Evolutionary conservation across 2,888 invertebrate genomes (phyloP).

Genomic region (Yponomeuta evonymella): DNA sequence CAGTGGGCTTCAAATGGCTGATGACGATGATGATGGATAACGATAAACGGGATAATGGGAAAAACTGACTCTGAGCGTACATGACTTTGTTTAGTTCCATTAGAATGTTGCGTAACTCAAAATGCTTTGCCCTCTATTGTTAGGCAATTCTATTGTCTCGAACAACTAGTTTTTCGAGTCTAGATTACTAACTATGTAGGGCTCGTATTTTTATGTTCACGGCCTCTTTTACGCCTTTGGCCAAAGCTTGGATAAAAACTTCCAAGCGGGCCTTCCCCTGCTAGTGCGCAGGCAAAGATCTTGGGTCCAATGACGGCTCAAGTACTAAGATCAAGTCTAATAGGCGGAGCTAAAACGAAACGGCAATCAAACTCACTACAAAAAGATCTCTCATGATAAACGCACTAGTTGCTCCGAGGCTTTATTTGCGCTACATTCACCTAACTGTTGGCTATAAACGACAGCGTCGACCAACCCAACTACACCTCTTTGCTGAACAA

Average conservation of each 20-base stretch:
- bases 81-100: background rate
- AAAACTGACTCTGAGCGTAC: too few relatives aligned
- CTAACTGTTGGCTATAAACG: constrained; percentile 7
- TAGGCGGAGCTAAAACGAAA: background rate
- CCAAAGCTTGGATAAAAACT: background rate
- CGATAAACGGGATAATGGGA: too few relatives aligned
- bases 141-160: background rate
- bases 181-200: background rate
- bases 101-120: background rate
- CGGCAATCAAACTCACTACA: constrained; percentile 5
- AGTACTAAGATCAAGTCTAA: background rate
- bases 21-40: too few relatives aligned
- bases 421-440: constrained; percentile 11
- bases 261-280: too few relatives aligned
- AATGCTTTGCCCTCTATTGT: background rate
- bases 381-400: constrained; percentile 7
- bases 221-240: background rate
- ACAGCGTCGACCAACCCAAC: constrained; percentile 1
- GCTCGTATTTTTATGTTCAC: background rate
- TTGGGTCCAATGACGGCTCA: background rate
- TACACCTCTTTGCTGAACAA: background rate
- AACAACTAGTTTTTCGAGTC: constrained; percentile 3
- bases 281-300: background rate
- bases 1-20: too few relatives aligned
- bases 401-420: constrained; percentile 14